These are phyloP conservation scores for Brotogeris chrysoptera DNA, from an alignment of 2,797 vertebrate genomes.

Conservation along the genomic window DNA sequence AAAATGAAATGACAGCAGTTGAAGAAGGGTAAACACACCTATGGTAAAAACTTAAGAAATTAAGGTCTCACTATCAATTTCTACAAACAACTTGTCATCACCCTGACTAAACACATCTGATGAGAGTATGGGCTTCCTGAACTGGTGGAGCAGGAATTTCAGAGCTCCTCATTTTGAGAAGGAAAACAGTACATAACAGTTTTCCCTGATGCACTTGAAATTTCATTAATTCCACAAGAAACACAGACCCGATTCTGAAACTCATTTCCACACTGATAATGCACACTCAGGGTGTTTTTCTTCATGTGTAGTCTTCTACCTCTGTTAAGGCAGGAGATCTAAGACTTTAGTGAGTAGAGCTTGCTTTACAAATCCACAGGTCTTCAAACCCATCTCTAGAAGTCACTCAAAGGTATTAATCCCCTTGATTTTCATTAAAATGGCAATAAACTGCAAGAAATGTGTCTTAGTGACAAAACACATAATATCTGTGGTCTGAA, in stretches of 20 bases:
- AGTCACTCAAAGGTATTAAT: background rate
- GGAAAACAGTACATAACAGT: background rate
- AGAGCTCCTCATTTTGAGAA: background rate
- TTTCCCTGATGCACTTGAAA: background rate
- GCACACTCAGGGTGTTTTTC: background rate
- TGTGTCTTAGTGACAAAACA: background rate
- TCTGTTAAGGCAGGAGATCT: background rate
- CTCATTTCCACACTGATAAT: background rate
- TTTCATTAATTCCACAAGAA: background rate
- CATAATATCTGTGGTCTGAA: background rate
- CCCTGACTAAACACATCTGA: background rate
- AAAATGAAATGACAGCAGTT: background rate
- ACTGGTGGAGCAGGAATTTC: background rate
- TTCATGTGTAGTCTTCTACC: rapidly evolving
- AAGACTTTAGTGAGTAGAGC: background rate
- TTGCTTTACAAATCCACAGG: background rate
- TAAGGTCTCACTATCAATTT: background rate
- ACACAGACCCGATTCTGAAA: background rate
- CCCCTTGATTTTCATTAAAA: background rate
- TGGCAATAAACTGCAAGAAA: background rate
- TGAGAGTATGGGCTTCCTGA: background rate
- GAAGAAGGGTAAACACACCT: background rate
- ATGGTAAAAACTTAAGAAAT: background rate
- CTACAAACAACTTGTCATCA: background rate
- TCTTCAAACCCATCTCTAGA: background rate